phyloP scores from a whole-genome alignment of 2,113 vertebrate species.

The Cryptotis parvus region DNA sequence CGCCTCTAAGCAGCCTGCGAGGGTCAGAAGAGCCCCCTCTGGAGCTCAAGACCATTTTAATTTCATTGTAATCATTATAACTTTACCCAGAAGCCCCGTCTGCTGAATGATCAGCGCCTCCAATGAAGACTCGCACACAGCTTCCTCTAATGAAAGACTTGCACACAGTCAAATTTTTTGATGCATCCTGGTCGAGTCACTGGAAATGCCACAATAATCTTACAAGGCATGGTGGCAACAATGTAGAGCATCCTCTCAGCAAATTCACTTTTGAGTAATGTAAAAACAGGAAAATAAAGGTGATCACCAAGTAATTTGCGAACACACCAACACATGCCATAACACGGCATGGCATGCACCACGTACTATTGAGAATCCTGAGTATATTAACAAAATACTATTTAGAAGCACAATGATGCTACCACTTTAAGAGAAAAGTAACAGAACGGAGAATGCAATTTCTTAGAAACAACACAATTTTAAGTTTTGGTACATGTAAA shows the following conservation, averaged over 20 bases:
- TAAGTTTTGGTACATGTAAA: background rate
- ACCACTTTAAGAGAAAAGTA: background rate
- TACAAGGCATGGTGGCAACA: background rate
- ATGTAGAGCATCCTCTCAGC: background rate
- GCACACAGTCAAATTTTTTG: too few relatives aligned
- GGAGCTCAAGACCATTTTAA: too few relatives aligned
- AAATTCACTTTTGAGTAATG: conserved; percentile 46
- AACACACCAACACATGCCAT: background rate
- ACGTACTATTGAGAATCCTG: background rate
- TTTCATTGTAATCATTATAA: too few relatives aligned
- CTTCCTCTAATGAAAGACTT: too few relatives aligned
- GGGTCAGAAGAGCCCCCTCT: too few relatives aligned
- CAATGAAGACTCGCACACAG: too few relatives aligned
- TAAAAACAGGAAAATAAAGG: conserved; percentile 34
- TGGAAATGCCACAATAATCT: background rate
- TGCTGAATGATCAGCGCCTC: too few relatives aligned
- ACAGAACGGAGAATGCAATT: background rate
- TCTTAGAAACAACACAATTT: conserved; percentile 29
- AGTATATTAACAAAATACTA: conserved; percentile 1
- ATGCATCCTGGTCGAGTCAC: background rate
- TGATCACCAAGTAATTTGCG: conserved; percentile 12
- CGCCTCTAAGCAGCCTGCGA: too few relatives aligned
- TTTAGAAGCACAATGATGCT: conserved; percentile 41
- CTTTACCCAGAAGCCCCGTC: too few relatives aligned
- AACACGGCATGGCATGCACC: background rate